phyloP scores from a whole-genome alignment of 2,797 vertebrate genomes.

The Coluber constrictor region DNA sequence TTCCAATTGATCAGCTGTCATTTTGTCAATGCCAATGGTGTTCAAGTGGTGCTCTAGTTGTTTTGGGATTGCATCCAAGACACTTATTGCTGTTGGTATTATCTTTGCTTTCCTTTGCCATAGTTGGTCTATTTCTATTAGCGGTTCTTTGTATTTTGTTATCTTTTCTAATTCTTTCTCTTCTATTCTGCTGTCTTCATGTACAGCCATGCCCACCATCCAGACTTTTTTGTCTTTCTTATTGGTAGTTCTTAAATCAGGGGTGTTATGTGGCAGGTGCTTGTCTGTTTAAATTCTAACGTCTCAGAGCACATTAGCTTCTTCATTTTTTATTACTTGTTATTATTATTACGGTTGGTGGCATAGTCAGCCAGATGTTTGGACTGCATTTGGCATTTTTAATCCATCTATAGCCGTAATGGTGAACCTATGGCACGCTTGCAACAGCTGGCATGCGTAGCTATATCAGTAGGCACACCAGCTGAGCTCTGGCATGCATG shows the following conservation, averaged over 20 bases:
- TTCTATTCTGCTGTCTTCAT: not conserved
- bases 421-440: too few relatives aligned
- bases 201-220: not conserved
- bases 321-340: not conserved
- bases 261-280: not conserved
- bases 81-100: not conserved
- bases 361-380: not conserved
- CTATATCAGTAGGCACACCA: too few relatives aligned
- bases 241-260: not conserved
- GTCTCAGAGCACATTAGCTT: not conserved
- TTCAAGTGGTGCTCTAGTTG: not conserved
- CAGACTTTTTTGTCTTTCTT: not conserved
- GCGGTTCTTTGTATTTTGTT: not conserved
- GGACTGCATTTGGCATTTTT: not conserved
- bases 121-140: not conserved
- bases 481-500: too few relatives aligned
- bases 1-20: not conserved
- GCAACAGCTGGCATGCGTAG: too few relatives aligned
- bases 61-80: not conserved
- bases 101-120: not conserved
- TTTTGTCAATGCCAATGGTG: not conserved
- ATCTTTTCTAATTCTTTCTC: not conserved
- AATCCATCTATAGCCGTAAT: too few relatives aligned
- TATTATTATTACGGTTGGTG: too few relatives aligned
- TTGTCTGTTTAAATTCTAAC: not conserved